phyloP scores from a whole-genome alignment of 2,888 invertebrate species.

The Euclidia mi region DNA sequence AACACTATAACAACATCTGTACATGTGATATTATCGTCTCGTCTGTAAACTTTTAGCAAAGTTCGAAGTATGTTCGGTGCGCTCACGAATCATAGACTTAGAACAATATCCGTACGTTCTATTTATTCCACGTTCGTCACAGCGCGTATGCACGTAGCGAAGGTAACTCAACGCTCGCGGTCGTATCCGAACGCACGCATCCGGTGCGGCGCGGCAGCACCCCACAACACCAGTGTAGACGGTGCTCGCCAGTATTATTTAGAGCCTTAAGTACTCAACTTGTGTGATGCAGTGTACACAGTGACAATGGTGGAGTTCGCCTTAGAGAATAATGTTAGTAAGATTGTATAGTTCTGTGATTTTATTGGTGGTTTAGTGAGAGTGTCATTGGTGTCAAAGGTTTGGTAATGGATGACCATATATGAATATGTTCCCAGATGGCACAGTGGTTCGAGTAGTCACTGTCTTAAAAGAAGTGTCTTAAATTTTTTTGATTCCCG shows the following conservation, averaged over 20 bases:
- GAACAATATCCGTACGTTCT: no score
- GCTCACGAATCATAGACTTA: no score
- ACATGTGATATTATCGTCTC: no score
- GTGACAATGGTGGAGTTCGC: constrained; percentile 80
- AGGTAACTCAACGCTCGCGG: constrained; percentile 54
- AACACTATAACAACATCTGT: no score
- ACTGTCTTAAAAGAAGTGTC: no score
- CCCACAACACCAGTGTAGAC: constrained; percentile 36
- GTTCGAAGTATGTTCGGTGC: no score
- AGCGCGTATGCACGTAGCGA: constrained; percentile 58
- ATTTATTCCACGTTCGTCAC: constrained; percentile 65
- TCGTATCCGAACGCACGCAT: constrained; percentile 70
- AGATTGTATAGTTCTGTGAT: constrained; percentile 12
- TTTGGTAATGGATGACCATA: no score
- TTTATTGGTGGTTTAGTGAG: neutral
- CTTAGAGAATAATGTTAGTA: constrained; percentile 79
- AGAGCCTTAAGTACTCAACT: constrained; percentile 51
- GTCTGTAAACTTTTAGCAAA: no score
- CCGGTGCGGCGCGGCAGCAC: constrained; percentile 49
- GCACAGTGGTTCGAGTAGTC: no score
- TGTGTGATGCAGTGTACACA: constrained; percentile 45
- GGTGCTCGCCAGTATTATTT: constrained; percentile 60
- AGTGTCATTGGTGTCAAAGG: neutral
- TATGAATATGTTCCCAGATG: no score
- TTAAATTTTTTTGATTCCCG: no score